Percentiles rank a stretch among this genome's conserved stretches.
Evolutionary conservation across 2,797 vertebrate species (phyloP).

Genomic region (Sylvia borin): DNA sequence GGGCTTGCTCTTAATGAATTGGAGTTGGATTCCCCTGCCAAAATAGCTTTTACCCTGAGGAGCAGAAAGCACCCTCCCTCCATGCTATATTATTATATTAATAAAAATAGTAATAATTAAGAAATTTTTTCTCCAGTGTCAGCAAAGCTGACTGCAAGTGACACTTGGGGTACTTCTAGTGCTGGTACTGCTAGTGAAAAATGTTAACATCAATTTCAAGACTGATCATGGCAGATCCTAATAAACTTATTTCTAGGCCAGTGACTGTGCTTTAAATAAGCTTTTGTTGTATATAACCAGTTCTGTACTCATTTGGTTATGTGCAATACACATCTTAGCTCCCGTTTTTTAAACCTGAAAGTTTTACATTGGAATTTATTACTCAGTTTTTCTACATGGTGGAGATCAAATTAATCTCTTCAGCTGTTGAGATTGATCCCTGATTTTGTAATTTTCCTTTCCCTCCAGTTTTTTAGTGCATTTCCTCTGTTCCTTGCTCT

Average conservation of each 20-base stretch:
- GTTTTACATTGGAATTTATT: neutral
- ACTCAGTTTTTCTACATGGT: neutral
- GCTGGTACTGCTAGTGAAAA: neutral
- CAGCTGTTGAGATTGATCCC: accelerated
- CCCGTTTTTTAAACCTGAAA: neutral
- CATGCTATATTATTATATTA: neutral
- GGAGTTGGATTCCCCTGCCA: neutral
- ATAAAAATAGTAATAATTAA: neutral
- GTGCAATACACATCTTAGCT: neutral
- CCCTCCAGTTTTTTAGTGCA: neutral
- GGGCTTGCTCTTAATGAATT: neutral
- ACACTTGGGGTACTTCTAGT: neutral
- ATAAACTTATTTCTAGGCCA: neutral
- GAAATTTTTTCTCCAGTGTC: accelerated
- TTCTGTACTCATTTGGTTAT: neutral
- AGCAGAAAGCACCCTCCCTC: neutral
- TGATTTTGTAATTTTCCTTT: neutral
- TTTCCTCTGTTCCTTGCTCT: neutral
- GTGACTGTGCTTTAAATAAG: neutral
- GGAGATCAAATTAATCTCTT: neutral
- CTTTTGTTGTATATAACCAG: neutral
- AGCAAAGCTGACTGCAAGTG: neutral
- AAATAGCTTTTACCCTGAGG: neutral
- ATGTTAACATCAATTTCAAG: neutral
- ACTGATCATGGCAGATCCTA: neutral